Percentiles rank a stretch among this genome's conserved stretches.
Conservation (phyloP, 2,888 invertebrate species). For the Protophormia terraenovae region DNA sequence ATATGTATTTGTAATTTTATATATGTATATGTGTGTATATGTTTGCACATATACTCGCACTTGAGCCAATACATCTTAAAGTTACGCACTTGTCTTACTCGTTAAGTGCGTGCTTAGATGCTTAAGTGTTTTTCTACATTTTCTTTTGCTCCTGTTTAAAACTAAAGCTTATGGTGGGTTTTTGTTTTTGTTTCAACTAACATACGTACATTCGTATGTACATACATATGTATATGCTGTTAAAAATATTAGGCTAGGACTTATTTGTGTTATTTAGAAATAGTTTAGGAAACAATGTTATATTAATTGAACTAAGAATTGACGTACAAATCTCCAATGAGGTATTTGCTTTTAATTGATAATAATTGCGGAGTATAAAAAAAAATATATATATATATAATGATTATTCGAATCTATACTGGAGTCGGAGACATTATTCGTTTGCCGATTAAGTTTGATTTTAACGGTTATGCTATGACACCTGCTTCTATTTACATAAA, state of each 20-base stretch:
- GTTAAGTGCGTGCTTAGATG: conserved; percentile 55
- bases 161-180: neutral
- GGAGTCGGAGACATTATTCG: too few relatives aligned
- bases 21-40: neutral
- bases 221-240: neutral
- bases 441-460: too few relatives aligned
- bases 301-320: too few relatives aligned
- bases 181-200: neutral
- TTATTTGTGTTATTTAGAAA: neutral
- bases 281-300: neutral
- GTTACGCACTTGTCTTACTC: conserved; percentile 42
- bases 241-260: neutral
- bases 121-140: conserved; percentile 41
- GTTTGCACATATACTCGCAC: neutral
- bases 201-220: neutral
- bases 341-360: too few relatives aligned
- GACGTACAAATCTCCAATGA: too few relatives aligned
- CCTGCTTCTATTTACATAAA: too few relatives aligned
- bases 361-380: too few relatives aligned
- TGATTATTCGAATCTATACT: too few relatives aligned
- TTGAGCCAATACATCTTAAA: neutral
- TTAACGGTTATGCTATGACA: too few relatives aligned
- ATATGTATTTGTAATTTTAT: neutral
- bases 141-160: neutral
- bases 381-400: too few relatives aligned